Percentiles rank a stretch among this genome's conserved stretches.
These are phyloP conservation scores for Geothlypis trichas DNA, from an alignment of 2,113 vertebrate genomes.

Conservation along the genomic window DNA sequence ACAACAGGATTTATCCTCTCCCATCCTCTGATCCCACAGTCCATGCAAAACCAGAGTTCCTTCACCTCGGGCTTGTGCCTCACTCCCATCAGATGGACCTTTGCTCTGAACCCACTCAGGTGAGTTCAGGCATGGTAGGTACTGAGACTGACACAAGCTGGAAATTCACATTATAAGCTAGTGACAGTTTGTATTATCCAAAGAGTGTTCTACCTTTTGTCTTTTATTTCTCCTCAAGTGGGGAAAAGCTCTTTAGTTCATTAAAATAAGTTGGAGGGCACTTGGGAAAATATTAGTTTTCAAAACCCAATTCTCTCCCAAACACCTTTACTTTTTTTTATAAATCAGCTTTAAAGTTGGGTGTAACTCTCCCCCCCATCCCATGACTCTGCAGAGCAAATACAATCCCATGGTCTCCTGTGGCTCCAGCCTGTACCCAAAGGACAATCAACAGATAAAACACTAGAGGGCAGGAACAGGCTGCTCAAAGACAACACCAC, in stretches of 20 bases:
- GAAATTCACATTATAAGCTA: neutral
- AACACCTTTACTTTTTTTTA: neutral
- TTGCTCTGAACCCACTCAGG: neutral
- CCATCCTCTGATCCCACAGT: neutral
- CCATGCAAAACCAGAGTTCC: neutral
- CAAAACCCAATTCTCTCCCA: neutral
- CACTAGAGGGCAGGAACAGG: neutral
- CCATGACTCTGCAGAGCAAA: neutral
- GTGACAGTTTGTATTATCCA: neutral
- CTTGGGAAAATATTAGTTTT: neutral
- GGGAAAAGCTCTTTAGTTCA: neutral
- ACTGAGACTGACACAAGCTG: neutral
- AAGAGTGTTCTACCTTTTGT: neutral
- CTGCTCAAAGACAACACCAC: neutral
- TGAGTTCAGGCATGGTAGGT: neutral
- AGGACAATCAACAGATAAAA: neutral
- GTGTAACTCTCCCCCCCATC: neutral
- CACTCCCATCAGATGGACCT: neutral
- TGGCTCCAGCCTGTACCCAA: fast-evolving
- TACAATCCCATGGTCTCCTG: neutral
- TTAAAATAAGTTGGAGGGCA: neutral
- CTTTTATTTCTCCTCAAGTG: neutral
- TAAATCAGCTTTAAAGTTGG: neutral
- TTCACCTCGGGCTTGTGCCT: fast-evolving
- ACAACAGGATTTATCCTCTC: neutral